Evolutionary conservation across 2,797 vertebrate genomes (phyloP).

Genomic region (Oophaga sylvatica): DNA sequence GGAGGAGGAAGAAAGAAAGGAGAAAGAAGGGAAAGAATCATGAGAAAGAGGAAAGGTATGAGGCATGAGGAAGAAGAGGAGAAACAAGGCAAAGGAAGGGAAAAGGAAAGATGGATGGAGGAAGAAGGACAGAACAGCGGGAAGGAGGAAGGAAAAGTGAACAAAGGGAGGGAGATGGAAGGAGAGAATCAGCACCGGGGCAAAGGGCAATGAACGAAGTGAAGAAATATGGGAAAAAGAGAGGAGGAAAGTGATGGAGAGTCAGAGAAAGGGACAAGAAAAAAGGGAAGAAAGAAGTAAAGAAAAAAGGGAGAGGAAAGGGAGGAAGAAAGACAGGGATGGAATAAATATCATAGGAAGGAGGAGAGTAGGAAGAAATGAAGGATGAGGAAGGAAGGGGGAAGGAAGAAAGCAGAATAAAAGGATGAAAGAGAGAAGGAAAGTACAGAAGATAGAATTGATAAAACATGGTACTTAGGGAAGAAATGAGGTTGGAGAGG

Average conservation of each 20-base stretch:
- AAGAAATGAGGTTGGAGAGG: no score
- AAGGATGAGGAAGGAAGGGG: no score
- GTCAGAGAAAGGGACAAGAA: not conserved
- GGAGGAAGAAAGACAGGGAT: accelerated
- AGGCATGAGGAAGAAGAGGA: no score
- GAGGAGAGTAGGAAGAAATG: not conserved
- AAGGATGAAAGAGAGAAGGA: not conserved
- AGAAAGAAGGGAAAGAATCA: no score
- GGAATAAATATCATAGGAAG: not conserved
- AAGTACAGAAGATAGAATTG: no score
- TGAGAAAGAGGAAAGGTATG: no score
- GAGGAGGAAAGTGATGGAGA: not conserved
- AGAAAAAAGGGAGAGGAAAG: not conserved
- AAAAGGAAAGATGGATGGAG: not conserved
- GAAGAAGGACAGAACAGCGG: not conserved
- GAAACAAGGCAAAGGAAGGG: no score
- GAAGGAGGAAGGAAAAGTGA: not conserved
- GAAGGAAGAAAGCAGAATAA: not conserved
- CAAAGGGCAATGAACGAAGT: not conserved
- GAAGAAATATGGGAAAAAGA: not conserved
- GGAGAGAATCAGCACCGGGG: not conserved
- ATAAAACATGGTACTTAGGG: no score
- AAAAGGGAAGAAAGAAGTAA: not conserved
- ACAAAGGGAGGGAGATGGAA: no score
- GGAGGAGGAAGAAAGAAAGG: no score